These are phyloP conservation scores for Limenitis camilla DNA, from an alignment of 2,888 invertebrate species.

Conservation along the genomic window DNA sequence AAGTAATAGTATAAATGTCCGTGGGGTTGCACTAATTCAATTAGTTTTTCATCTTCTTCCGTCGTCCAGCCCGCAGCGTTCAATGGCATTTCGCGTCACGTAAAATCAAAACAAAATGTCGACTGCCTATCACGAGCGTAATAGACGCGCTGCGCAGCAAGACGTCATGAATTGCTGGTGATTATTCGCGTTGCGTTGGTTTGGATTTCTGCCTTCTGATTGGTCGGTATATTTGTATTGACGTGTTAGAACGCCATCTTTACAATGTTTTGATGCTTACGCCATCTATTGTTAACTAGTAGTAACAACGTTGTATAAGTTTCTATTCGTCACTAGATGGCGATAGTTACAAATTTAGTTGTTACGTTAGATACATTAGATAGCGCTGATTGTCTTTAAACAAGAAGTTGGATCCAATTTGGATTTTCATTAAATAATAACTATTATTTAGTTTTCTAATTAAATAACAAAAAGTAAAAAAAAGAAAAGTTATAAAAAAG, in stretches of 20 bases:
- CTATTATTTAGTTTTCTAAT: too few relatives aligned
- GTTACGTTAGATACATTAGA: slow-evolving; percentile 5
- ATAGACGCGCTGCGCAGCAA: slow-evolving; percentile 62
- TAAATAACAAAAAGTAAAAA: too few relatives aligned
- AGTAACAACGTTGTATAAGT: background rate
- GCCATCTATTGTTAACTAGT: slow-evolving; percentile 8
- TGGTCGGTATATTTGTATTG: slow-evolving; percentile 32
- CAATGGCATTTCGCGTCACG: slow-evolving; percentile 58
- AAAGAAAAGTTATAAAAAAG: too few relatives aligned
- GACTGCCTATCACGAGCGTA: slow-evolving; percentile 61
- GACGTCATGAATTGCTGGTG: slow-evolving; percentile 47
- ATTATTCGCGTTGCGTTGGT: slow-evolving; percentile 19
- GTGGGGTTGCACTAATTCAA: slow-evolving; percentile 59
- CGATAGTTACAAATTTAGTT: background rate
- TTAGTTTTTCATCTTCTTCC: slow-evolving; percentile 58
- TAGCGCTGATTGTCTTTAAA: background rate
- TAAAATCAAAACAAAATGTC: slow-evolving; percentile 60
- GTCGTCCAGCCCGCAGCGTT: slow-evolving; percentile 58
- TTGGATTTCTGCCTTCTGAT: slow-evolving; percentile 31
- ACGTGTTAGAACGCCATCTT: slow-evolving; percentile 11
- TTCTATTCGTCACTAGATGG: background rate
- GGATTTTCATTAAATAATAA: too few relatives aligned
- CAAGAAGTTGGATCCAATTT: too few relatives aligned
- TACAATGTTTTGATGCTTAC: background rate
- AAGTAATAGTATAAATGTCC: slow-evolving; percentile 51